Evolutionary conservation across 2,888 invertebrate genomes (phyloP).

Genomic region (Lithophane leautieri): DNA sequence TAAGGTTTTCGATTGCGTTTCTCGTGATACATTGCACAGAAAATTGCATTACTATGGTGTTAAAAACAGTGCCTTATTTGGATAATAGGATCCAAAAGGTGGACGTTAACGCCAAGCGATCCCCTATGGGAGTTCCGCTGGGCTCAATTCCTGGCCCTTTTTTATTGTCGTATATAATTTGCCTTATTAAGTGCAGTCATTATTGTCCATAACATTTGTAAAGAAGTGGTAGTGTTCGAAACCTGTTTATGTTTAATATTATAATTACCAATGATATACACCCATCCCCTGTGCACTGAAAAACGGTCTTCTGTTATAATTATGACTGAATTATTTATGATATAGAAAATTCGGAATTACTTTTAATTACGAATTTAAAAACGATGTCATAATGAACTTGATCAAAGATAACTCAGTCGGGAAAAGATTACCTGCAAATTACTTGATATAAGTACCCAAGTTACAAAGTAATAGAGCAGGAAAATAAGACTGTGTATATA

Average conservation of each 20-base stretch:
- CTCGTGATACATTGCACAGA: too few species aligned
- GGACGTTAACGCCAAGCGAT: too few species aligned
- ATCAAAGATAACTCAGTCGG: too few species aligned
- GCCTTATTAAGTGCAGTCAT: too few species aligned
- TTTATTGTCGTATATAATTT: too few species aligned
- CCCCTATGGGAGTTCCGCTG: too few species aligned
- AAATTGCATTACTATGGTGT: too few species aligned
- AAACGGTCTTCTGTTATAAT: constrained; percentile 15
- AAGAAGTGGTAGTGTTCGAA: not conserved
- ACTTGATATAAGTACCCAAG: not conserved
- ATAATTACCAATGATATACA: constrained; percentile 54
- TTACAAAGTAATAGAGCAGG: not conserved
- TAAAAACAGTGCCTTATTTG: too few species aligned
- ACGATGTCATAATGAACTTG: not conserved
- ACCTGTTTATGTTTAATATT: not conserved
- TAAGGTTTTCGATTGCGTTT: too few species aligned
- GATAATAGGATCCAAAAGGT: too few species aligned
- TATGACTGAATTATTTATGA: not conserved
- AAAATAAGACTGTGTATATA: not conserved
- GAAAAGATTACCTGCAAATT: constrained; percentile 1
- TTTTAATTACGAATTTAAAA: not conserved
- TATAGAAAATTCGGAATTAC: not conserved
- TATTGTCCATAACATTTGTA: not conserved
- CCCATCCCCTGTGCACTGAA: constrained; percentile 59
- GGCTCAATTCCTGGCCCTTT: too few species aligned